Conservation (phyloP, 2,888 invertebrate genomes). For the Caenorhabditis japonica region DNA sequence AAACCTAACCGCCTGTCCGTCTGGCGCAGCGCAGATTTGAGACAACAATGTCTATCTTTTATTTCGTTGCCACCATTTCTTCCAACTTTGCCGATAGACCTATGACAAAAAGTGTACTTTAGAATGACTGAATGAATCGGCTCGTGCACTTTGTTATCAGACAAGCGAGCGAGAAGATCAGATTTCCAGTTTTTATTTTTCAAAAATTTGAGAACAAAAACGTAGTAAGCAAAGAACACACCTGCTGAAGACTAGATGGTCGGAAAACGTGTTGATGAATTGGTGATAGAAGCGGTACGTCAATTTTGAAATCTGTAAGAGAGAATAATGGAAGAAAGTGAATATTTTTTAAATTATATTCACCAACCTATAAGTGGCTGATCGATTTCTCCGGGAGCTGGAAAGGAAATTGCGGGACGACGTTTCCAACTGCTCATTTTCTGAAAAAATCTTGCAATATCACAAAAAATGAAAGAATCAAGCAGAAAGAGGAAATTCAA, state of each 20-base stretch:
- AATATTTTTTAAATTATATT: neutral
- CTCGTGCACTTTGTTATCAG: conserved; percentile 43
- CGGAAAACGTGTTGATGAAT: conserved; percentile 65
- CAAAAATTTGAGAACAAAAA: conserved; percentile 5
- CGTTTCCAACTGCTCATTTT: conserved; percentile 62
- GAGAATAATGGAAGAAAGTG: neutral
- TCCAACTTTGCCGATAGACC: conserved; percentile 22
- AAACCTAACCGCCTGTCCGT: neutral
- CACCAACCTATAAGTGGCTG: conserved; percentile 55
- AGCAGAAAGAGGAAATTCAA: no score
- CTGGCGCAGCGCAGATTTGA: neutral
- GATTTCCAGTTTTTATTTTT: conserved; percentile 13
- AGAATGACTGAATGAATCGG: conserved; percentile 12
- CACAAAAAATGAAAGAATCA: neutral
- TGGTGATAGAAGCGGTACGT: conserved; percentile 65
- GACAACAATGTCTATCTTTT: neutral
- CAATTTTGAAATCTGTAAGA: conserved; percentile 54
- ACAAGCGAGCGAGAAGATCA: conserved; percentile 8
- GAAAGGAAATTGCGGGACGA: conserved; percentile 60
- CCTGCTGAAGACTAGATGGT: conserved; percentile 68
- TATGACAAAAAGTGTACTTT: conserved; percentile 30
- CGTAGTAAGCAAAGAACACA: no score
- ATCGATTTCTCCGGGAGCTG: conserved; percentile 50
- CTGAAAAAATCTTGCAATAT: neutral
- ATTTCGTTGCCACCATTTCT: neutral